A percentile compares a stretch with the other conserved stretches of the same genome.
Conservation (phyloP, 2,888 invertebrate species). For the Rotaria magnacalcarata region DNA sequence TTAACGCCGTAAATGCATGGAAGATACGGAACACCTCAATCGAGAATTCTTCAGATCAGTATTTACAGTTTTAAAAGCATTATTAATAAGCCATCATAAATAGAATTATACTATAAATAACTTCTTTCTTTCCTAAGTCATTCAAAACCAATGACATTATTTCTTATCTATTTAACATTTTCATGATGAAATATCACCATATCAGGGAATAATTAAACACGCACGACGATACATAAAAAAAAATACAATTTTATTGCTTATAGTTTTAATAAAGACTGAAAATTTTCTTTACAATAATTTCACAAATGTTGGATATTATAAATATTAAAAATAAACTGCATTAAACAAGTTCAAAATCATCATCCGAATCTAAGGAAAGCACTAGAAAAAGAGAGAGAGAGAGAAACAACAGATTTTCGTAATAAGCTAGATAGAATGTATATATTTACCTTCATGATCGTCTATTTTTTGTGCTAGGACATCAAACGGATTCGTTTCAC, state of each 20-base stretch:
- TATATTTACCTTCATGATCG: neutral
- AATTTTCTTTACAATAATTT: neutral
- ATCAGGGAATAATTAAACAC: neutral
- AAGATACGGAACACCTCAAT: too few species aligned
- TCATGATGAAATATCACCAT: too few species aligned
- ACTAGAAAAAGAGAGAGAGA: neutral
- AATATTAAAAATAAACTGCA: neutral
- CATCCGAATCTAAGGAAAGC: neutral
- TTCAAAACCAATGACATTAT: too few species aligned
- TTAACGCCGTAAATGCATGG: too few species aligned
- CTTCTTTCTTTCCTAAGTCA: too few species aligned
- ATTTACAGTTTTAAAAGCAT: too few species aligned
- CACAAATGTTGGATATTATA: neutral
- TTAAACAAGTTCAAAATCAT: constrained; percentile 20
- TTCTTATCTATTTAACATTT: too few species aligned
- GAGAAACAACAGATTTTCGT: neutral
- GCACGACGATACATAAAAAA: neutral
- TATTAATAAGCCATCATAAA: too few species aligned
- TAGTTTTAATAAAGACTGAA: neutral
- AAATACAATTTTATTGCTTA: neutral
- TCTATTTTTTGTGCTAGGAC: neutral
- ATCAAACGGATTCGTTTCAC: constrained; percentile 17
- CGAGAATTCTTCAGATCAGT: too few species aligned
- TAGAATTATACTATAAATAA: too few species aligned
- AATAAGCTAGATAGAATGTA: too few species aligned